These are phyloP conservation scores for Anas platyrhynchos DNA, from an alignment of 2,113 vertebrate species.

Conservation along the genomic window DNA sequence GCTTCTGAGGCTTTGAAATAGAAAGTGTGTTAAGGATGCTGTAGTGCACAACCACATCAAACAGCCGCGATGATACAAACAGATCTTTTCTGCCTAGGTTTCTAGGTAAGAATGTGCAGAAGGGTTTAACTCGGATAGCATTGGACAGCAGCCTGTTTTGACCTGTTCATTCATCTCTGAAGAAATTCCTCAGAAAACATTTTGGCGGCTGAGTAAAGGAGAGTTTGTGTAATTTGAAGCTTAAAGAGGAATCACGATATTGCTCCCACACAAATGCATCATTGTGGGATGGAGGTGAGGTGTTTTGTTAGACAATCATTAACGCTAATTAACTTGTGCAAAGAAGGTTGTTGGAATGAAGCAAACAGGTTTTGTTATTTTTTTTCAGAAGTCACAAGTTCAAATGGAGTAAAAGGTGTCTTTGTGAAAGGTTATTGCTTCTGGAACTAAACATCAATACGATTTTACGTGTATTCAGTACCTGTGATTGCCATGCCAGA, in stretches of 20 bases:
- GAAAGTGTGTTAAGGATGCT: background rate
- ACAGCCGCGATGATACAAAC: background rate
- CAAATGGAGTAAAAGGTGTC: background rate
- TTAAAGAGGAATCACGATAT: background rate
- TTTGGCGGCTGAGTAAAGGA: background rate
- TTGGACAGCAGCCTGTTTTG: background rate
- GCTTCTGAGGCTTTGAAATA: constrained; percentile 9
- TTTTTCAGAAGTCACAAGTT: background rate
- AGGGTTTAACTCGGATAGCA: background rate
- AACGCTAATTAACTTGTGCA: background rate
- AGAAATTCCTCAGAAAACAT: background rate
- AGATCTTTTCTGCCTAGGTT: background rate
- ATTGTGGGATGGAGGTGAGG: background rate
- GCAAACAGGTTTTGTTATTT: background rate
- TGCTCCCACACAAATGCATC: background rate
- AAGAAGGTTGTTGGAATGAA: background rate
- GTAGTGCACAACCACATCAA: constrained; percentile 1
- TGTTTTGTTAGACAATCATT: background rate
- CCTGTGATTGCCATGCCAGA: background rate
- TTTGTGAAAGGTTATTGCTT: background rate
- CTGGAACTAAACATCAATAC: background rate
- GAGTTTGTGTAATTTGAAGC: background rate
- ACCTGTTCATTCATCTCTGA: background rate
- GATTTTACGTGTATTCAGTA: background rate
- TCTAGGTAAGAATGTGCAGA: background rate